A percentile compares a stretch with the other conserved stretches of the same genome.
Conservation (phyloP, 64 coral and sea anemone species). For the Stichodactyla helianthus region DNA sequence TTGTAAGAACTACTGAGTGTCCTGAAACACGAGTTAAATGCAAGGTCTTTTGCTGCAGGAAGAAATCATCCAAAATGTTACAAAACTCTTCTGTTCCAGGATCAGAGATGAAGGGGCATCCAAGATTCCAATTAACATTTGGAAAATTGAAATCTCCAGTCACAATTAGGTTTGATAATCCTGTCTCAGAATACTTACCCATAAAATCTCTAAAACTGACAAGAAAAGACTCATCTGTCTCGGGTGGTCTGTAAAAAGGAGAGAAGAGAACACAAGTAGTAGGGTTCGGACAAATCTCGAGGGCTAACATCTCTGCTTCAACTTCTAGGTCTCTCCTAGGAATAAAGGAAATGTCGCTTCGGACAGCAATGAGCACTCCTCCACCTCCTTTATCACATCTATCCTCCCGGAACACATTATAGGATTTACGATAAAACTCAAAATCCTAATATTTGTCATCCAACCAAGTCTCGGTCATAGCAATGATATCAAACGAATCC, state of each 20-base stretch:
- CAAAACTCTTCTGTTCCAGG: conserved; percentile 52
- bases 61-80: conserved; percentile 59
- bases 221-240: conserved; percentile 38
- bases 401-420: conserved; percentile 29
- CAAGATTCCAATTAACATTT: conserved; percentile 42
- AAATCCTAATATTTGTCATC: conserved; percentile 14
- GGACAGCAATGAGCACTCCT: conserved; percentile 36
- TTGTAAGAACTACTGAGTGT: conserved; percentile 21
- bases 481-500: conserved; percentile 40
- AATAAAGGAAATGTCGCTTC: conserved; percentile 39
- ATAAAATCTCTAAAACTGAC: conserved; percentile 30
- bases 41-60: conserved; percentile 42
- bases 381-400: conserved; percentile 32
- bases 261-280: conserved; percentile 29
- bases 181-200: conserved; percentile 35
- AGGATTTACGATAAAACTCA: conserved; percentile 8
- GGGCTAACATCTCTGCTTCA: conserved; percentile 9
- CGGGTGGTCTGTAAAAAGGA: conserved; percentile 38
- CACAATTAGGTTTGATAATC: conserved; percentile 45
- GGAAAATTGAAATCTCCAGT: conserved; percentile 51
- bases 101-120: conserved; percentile 14
- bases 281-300: conserved; percentile 31
- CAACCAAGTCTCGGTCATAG: conserved; percentile 40
- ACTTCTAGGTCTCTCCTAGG: conserved; percentile 18
- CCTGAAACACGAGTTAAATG: conserved; percentile 8